Conservation (phyloP, 1,140 invertebrate species). For the Babylonia areolata region DNA sequence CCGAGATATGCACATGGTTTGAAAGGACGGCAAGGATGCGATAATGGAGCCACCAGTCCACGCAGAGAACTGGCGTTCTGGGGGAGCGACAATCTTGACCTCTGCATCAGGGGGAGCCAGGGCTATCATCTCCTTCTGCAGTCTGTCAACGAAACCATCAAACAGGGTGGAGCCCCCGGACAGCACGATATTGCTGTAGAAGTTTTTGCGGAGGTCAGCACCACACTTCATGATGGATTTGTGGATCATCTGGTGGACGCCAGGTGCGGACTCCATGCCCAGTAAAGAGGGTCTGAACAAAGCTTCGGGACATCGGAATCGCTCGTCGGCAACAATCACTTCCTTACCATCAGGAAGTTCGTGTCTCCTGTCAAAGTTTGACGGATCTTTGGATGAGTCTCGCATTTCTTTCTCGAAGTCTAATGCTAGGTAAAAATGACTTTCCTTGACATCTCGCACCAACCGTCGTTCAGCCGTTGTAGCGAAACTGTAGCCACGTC, state of each 20-base stretch:
- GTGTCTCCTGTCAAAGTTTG: constrained; percentile 68
- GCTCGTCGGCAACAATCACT: constrained; percentile 96
- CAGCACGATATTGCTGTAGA: constrained; percentile 91
- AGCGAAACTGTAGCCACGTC: constrained; percentile 93
- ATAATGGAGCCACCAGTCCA: constrained; percentile 28
- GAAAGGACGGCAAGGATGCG: constrained; percentile 78
- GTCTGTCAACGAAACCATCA: constrained; percentile 42
- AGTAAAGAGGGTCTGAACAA: constrained; percentile 81
- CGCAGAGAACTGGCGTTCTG: constrained; percentile 31
- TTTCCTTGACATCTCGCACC: constrained; percentile 81
- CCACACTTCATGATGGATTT: constrained; percentile 85
- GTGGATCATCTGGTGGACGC: constrained; percentile 82
- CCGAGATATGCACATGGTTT: constrained; percentile 81
- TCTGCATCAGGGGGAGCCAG: constrained; percentile 44
- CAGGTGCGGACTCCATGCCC: constrained; percentile 64
- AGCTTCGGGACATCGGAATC: constrained; percentile 88
- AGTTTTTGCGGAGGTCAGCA: constrained; percentile 90
- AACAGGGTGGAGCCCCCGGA: constrained; percentile 76
- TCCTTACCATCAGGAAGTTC: constrained; percentile 80
- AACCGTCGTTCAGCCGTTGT: constrained; percentile 80
- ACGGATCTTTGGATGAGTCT: too few species aligned
- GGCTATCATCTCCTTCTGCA: constrained; percentile 42
- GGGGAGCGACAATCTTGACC: constrained; percentile 49
- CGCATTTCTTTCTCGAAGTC: background rate
- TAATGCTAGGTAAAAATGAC: constrained; percentile 76